A percentile compares a stretch with the other conserved stretches of the same genome.
Evolutionary conservation across 2,888 invertebrate genomes (phyloP).

Genomic region (Hirtodrosophila cameraria): DNA sequence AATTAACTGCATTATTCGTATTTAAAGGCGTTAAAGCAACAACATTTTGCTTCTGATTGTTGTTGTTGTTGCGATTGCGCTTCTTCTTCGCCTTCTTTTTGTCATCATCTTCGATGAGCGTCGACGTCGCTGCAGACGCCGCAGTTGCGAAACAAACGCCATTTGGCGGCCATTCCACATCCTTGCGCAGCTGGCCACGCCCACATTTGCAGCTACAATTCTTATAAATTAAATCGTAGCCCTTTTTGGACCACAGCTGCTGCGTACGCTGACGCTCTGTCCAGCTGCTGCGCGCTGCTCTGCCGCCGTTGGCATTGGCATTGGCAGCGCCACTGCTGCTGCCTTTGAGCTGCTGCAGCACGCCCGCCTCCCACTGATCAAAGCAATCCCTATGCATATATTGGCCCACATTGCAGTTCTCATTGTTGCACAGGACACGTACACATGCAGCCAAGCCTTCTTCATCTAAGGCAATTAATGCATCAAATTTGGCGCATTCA

Average conservation of each 20-base stretch:
- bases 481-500: conserved; percentile 89
- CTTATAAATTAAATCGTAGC: conserved; percentile 97
- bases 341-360: conserved; percentile 94
- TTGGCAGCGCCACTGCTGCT: too few species aligned
- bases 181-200: conserved; percentile 96
- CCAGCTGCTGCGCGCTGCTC: conserved; percentile 97
- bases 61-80: conserved; percentile 86
- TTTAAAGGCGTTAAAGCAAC: conserved; percentile 83
- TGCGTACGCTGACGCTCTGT: conserved; percentile 96
- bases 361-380: conserved; percentile 95
- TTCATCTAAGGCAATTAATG: conserved; percentile 88
- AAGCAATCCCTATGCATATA: conserved; percentile 99
- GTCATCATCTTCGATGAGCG: conserved; percentile 84
- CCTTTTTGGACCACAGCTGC: conserved; percentile 99
- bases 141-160: conserved; percentile 27
- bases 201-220: conserved; percentile 97
- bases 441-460: conserved; percentile 92
- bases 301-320: too few species aligned
- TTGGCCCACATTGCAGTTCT: conserved; percentile 93
- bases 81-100: conserved; percentile 87
- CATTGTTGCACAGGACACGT: conserved; percentile 97
- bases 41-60: conserved; percentile 83
- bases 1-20: conserved; percentile 70
- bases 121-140: conserved; percentile 2
- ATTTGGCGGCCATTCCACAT: conserved; percentile 91